Conservation (phyloP, 37 sponge, comb jelly and placozoan species). For the Amphimedon queenslandica region DNA sequence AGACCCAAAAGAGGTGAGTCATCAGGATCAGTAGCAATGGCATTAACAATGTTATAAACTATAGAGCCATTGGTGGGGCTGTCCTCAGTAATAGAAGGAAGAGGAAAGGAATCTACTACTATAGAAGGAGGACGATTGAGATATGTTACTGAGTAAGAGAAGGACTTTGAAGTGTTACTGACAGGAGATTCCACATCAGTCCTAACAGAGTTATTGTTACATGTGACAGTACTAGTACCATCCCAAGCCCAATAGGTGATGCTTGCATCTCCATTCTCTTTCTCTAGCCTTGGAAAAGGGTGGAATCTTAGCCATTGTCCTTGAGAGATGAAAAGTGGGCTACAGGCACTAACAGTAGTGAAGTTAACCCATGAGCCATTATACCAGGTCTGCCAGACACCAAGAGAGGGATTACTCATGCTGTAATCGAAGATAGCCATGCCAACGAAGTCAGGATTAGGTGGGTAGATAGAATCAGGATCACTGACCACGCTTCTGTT, state of each 20-base stretch:
- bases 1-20: conserved; percentile 19
- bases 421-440: conserved; percentile 38
- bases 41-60: conserved; percentile 1
- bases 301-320: conserved; percentile 26
- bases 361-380: conserved; percentile 23
- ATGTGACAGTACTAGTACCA: conserved; percentile 17
- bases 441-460: conserved; percentile 41
- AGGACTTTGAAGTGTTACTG: conserved; percentile 14
- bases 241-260: conserved; percentile 58
- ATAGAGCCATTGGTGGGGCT: background rate
- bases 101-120: background rate
- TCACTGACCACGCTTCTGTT: conserved; percentile 36
- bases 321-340: conserved; percentile 25
- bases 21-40: conserved; percentile 25
- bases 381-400: conserved; percentile 51
- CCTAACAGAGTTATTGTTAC: background rate
- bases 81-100: conserved; percentile 42
- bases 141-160: conserved; percentile 41
- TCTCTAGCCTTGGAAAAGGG: conserved; percentile 20
- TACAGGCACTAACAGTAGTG: conserved; percentile 13
- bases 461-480: conserved; percentile 29
- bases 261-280: conserved; percentile 16
- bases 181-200: conserved; percentile 9
- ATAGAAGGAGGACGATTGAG: conserved; percentile 53
- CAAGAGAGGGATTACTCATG: conserved; percentile 1